Evolutionary conservation across 92 coral and sea anemone species (phyloP).

Genomic region (Umimayanthus chanpuru): DNA sequence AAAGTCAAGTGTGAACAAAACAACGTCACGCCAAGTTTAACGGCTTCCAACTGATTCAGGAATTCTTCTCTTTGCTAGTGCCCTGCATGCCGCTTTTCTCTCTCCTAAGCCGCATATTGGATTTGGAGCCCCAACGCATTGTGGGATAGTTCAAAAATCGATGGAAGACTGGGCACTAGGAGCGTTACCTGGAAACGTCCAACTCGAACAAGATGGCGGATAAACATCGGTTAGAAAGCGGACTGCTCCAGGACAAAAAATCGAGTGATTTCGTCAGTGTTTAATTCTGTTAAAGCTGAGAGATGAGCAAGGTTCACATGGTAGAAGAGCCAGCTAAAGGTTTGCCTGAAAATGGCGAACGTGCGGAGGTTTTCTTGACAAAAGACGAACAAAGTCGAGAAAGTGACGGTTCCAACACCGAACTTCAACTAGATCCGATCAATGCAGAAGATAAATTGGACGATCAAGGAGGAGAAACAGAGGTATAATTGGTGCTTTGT

Average conservation of each 20-base stretch:
- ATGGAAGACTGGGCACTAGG: constrained; percentile 27
- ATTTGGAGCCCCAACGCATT: not conserved
- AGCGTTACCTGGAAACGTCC: constrained; percentile 39
- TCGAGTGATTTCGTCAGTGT: not conserved
- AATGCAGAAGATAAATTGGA: not conserved
- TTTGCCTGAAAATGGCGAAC: not conserved
- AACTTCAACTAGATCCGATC: not conserved
- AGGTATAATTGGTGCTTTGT: not conserved
- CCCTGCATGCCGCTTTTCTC: too few relatives aligned
- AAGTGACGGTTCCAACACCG: not conserved
- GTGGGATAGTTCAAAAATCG: not conserved
- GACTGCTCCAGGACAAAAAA: not conserved
- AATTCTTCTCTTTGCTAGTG: too few relatives aligned
- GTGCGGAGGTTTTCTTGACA: not conserved
- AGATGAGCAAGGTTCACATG: not conserved
- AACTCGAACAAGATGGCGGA: constrained; percentile 43
- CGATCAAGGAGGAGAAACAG: not conserved
- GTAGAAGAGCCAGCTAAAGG: not conserved
- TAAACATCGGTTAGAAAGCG: not conserved
- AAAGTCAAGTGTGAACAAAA: too few relatives aligned
- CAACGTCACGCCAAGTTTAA: too few relatives aligned
- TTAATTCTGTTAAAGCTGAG: not conserved
- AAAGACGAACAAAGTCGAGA: not conserved
- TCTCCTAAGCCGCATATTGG: constrained; percentile 14
- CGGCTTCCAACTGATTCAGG: too few relatives aligned